Evolutionary conservation across 2,888 invertebrate genomes (phyloP).

Genomic region (Thymelicus sylvestris): DNA sequence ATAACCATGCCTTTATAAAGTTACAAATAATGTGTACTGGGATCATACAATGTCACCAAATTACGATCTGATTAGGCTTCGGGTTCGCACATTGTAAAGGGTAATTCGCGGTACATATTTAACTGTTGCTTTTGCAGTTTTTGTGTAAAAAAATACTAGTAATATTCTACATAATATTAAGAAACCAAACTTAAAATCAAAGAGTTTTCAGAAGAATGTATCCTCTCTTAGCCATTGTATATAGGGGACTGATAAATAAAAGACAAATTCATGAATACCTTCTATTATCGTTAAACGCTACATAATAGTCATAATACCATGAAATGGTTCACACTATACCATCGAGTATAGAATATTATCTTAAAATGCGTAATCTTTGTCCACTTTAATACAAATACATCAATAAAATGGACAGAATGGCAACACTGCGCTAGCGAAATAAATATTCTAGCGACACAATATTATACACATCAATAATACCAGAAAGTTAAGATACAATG

Average conservation of each 20-base stretch:
- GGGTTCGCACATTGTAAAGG: too few species aligned
- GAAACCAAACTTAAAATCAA: too few species aligned
- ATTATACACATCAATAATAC: conserved; percentile 11
- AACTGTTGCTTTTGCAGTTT: too few species aligned
- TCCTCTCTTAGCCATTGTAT: too few species aligned
- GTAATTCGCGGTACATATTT: too few species aligned
- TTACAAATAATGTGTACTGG: too few species aligned
- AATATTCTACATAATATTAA: too few species aligned
- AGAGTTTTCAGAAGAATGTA: too few species aligned
- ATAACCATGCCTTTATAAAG: too few species aligned
- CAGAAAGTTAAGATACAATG: not conserved
- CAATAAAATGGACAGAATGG: conserved; percentile 41
- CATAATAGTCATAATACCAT: conserved; percentile 32
- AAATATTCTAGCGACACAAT: conserved; percentile 24
- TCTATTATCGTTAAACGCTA: conserved; percentile 29
- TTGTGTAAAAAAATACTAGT: too few species aligned
- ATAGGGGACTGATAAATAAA: conserved; percentile 44
- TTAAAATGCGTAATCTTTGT: conserved; percentile 36
- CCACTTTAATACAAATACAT: conserved; percentile 30
- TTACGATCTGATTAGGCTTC: too few species aligned
- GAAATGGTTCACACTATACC: conserved; percentile 27
- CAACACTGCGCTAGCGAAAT: conserved; percentile 34
- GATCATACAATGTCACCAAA: too few species aligned
- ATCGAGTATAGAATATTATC: conserved; percentile 23
- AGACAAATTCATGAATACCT: conserved; percentile 24